phyloP scores from a whole-genome alignment of 2,888 invertebrate genomes.

The Apodemia hepburni region DNA sequence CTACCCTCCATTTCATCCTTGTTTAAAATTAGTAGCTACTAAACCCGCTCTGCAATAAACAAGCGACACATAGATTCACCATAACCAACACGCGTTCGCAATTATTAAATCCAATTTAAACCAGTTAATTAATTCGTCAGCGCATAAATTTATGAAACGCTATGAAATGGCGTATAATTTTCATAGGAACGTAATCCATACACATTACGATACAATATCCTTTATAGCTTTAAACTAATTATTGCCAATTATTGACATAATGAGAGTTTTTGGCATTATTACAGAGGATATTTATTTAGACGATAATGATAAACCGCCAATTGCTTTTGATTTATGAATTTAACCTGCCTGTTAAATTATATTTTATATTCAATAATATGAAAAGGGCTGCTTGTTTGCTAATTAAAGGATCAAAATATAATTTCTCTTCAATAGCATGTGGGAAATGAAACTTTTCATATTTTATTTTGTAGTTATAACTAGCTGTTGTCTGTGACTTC shows the following conservation, averaged over 20 bases:
- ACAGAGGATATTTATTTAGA: too few species aligned
- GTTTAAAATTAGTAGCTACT: background rate
- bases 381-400: too few species aligned
- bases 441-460: too few species aligned
- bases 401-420: too few species aligned
- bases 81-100: constrained; percentile 9
- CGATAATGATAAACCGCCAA: too few species aligned
- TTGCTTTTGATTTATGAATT: too few species aligned
- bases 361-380: too few species aligned
- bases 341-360: too few species aligned
- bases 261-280: background rate
- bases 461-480: too few species aligned
- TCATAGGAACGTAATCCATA: background rate
- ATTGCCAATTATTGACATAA: background rate
- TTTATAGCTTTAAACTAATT: background rate
- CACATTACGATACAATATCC: constrained; percentile 2
- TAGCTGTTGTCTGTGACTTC: too few species aligned
- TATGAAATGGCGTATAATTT: constrained; percentile 2
- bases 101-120: constrained; percentile 15
- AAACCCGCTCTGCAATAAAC: background rate
- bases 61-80: background rate
- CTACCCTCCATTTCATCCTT: background rate
- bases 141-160: constrained; percentile 13
- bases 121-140: constrained; percentile 8
- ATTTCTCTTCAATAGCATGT: too few species aligned